Evolutionary conservation across 2,888 invertebrate genomes (phyloP).

Genomic region (Synanthedon myopaeformis): DNA sequence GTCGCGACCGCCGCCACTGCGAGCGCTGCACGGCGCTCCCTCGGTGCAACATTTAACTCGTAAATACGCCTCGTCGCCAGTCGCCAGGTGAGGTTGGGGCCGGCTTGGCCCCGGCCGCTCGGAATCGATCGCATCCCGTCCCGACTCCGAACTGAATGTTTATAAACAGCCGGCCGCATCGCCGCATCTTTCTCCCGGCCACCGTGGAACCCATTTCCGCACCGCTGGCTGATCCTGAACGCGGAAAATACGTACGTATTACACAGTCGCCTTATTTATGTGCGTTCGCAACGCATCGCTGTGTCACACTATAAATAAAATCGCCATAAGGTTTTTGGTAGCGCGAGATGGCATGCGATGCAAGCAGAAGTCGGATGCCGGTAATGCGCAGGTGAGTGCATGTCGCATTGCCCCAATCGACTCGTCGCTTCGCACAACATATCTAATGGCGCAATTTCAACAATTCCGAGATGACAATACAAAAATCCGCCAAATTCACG

Average conservation of each 20-base stretch:
- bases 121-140: conserved; percentile 46
- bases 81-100: conserved; percentile 44
- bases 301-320: conserved; percentile 22
- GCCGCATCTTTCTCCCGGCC: conserved; percentile 35
- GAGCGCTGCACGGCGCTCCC: conserved; percentile 14
- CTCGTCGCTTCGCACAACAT: neutral
- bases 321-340: conserved; percentile 6
- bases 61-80: conserved; percentile 21
- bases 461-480: conserved; percentile 1
- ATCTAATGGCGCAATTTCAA: conserved; percentile 16
- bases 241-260: conserved; percentile 49
- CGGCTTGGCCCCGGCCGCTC: conserved; percentile 38
- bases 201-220: conserved; percentile 5
- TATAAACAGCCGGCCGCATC: conserved; percentile 64
- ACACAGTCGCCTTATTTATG: conserved; percentile 26
- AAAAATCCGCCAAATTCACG: neutral
- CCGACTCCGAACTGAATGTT: conserved; percentile 49
- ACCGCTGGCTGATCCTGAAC: conserved; percentile 35
- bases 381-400: conserved; percentile 6
- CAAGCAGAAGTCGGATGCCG: neutral
- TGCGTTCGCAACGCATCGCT: conserved; percentile 15
- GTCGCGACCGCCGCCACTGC: conserved; percentile 21
- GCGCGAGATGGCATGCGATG: neutral
- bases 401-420: conserved; percentile 8
- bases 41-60: conserved; percentile 27